These are phyloP conservation scores for Phania funesta DNA, from an alignment of 2,888 invertebrate species.

Conservation along the genomic window DNA sequence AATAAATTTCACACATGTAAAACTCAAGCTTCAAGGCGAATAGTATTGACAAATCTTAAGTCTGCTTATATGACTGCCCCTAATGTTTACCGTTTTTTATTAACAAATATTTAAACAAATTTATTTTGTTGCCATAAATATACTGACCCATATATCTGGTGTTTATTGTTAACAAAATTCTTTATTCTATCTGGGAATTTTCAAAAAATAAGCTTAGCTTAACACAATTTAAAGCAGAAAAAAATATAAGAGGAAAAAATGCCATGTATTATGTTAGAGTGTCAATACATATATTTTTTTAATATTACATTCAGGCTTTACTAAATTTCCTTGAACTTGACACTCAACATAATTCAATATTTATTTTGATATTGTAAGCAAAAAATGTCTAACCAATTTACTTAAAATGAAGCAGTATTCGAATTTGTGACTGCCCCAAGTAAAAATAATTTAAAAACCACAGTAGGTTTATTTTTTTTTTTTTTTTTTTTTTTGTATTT, in stretches of 20 bases:
- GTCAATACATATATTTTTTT: background rate
- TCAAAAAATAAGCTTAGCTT: constrained; percentile 23
- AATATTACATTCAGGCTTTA: constrained; percentile 1
- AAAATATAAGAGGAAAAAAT: too few species aligned
- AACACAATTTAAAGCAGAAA: background rate
- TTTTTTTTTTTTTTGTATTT: background rate
- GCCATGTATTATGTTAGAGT: background rate
- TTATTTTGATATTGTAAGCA: constrained; percentile 26
- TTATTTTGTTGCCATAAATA: background rate
- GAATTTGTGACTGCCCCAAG: constrained; percentile 54
- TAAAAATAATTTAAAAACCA: constrained; percentile 45
- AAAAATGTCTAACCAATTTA: constrained; percentile 30
- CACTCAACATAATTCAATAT: constrained; percentile 69
- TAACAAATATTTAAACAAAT: constrained; percentile 1
- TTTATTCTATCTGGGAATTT: constrained; percentile 11
- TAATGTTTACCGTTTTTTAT: background rate
- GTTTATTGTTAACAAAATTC: background rate
- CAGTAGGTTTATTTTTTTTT: constrained; percentile 21
- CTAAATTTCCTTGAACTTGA: constrained; percentile 78
- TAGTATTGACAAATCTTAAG: too few species aligned
- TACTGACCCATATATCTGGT: constrained; percentile 6
- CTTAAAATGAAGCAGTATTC: background rate
- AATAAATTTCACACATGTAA: too few species aligned
- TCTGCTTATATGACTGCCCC: too few species aligned
- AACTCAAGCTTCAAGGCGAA: too few species aligned